Percentiles rank a stretch among this genome's conserved stretches.
phyloP scores from a whole-genome alignment of 2,113 vertebrate species.

The Microtus pennsylvanicus region DNA sequence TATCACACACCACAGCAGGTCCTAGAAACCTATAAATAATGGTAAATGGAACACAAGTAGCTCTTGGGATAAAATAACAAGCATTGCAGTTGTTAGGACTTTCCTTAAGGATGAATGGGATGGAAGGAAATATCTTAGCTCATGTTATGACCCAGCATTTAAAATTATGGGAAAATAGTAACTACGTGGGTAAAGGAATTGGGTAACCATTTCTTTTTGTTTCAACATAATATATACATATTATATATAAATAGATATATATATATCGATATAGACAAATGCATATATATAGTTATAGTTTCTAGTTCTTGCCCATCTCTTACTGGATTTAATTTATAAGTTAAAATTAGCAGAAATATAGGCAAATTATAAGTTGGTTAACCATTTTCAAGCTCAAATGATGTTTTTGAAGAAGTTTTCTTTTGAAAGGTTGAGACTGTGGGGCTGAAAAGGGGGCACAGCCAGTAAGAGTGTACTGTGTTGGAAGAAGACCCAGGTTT shows the following conservation, averaged over 20 bases:
- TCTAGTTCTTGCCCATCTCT: not conserved
- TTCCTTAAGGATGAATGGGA: not conserved
- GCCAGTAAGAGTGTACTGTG: not conserved
- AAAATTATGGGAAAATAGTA: slow-evolving; percentile 13
- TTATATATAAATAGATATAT: too few relatives aligned
- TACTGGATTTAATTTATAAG: not conserved
- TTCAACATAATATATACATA: not conserved
- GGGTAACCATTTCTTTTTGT: not conserved
- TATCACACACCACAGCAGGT: not conserved
- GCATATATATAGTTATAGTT: not conserved
- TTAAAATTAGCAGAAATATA: not conserved
- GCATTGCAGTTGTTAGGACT: not conserved
- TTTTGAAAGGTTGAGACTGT: not conserved
- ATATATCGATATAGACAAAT: not conserved
- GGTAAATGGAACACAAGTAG: not conserved
- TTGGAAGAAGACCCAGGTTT: not conserved
- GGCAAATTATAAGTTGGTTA: not conserved
- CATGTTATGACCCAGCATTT: not conserved
- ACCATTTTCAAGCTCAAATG: not conserved
- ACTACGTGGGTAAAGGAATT: not conserved
- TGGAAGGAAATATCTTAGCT: not conserved
- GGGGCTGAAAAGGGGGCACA: not conserved
- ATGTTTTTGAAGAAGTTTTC: not conserved
- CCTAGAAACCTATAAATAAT: not conserved
- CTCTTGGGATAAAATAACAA: not conserved